Evolutionary conservation across 1,140 invertebrate species (phyloP), one percentile per base, ranked within the genome.

Genomic region (Nebria ingens): DNA sequence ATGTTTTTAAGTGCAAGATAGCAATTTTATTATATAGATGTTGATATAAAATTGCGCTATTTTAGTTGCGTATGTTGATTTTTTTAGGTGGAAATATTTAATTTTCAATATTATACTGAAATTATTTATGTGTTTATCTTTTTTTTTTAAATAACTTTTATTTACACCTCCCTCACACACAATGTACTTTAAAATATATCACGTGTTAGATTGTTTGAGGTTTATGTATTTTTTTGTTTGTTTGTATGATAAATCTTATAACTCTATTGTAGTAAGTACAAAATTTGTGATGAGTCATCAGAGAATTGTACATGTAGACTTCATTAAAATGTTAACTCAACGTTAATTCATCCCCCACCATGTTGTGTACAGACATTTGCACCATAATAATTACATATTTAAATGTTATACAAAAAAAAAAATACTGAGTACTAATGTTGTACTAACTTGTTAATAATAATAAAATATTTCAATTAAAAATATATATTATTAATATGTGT

Each of bases 341-440:
- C 9, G 6, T 11, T 45, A 45, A 17, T 12, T 45, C 40, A 45
- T 12, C 40, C n/a, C n/a, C 40, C 40, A 45, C 40, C 40, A 45
- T 45, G 40, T 45, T 45, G 40, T 45, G 40, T 45, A 45, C 40
- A 45, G 40, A 45, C 40, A 45, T 45, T 45, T 45, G 40, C 40
- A 45, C 40, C 40, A 29, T n/a, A n/a, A 34, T 34, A 34, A 34
- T 34, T 34, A 9, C 25, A 34, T 34, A 34, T 34, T 9, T 34
- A 9, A 34, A 9, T 34, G n/a, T 34, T 34, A 34, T 34, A n/a
- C n/a, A n/a, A n/a, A 34, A 34, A 34, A 34, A n/a, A 9, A 34
- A 34, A 34, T 34, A 34, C 25, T n/a, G 25, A 34, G n/a, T 34
- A 34, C 25, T 34, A 34, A 34, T 34, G 25, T 34, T 34, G n/a